phyloP scores from a whole-genome alignment of 1,140 invertebrate genomes.

The Mercenaria mercenaria region DNA sequence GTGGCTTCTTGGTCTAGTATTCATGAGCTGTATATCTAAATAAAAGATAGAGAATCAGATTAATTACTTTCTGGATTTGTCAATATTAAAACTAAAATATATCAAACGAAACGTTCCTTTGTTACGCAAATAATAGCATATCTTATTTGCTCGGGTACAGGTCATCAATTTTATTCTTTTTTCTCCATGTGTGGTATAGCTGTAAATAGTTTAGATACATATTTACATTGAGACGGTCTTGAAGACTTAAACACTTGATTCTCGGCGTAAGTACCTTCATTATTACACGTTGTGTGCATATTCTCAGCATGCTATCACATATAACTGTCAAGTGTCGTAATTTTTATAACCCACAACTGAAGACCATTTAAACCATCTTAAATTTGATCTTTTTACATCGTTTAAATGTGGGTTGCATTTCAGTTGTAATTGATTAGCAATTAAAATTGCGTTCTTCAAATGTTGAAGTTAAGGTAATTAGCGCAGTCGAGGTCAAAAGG shows the following conservation, averaged over 20 bases:
- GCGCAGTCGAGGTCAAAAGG: not conserved
- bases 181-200: slow-evolving; percentile 7
- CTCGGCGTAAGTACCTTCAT: not conserved
- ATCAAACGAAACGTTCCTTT: not conserved
- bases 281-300: not conserved
- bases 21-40: not conserved
- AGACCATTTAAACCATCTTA: not conserved
- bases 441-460: not conserved
- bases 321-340: not conserved
- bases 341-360: not conserved
- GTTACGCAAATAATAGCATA: slow-evolving; percentile 27
- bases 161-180: slow-evolving; percentile 7
- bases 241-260: slow-evolving; percentile 18
- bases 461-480: not conserved
- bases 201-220: slow-evolving; percentile 26
- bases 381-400: too few species aligned
- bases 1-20: not conserved
- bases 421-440: not conserved
- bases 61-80: not conserved
- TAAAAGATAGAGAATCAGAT: not conserved
- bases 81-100: slow-evolving; percentile 11
- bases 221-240: slow-evolving; percentile 12
- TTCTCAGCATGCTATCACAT: not conserved
- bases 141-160: not conserved
- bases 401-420: not conserved